Base-by-base conservation (phyloP, 2,888 invertebrate species). In the Caenorhabditis panamensis region DNA sequence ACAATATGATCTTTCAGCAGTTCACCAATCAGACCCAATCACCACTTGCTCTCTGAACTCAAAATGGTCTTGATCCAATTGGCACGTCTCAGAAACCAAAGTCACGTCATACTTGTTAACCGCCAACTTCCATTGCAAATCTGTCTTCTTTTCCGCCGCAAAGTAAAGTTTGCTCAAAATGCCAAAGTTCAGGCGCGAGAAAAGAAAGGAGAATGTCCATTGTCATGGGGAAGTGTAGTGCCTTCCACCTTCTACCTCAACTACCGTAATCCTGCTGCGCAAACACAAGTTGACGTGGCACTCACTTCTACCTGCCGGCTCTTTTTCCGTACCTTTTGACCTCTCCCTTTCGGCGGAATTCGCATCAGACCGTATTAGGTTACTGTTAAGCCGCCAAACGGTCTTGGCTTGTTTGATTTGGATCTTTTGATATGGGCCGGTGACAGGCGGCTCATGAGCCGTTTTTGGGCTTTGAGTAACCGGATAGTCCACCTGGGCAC, bases 321-420 rank as follows among this genome's bases (percentile, higher is more conserved):
- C 56, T 22, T n/a, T n/a, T n/a, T n/a, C 44, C 49, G 37, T 59
- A 59, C 22, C 47, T 49, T 49, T 22, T 16, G 16, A 49, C 56
- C 47, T 47, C 8, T 6, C 41, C 16, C 11, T 41, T 41, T 41
- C 41, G 41, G 41, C 41, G 41, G 49, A 49, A 49, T 49, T 49
- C 49, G 20, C n/a, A n/a, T n/a, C n/a, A n/a, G 26, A 58, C 62
- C 44, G 63, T 69, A 69, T 69, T 61, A 53, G 72, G 63, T 72
- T 72, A 72, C 72, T 72, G 72, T 72, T 72, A 72, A 72, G 72
- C 72, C 63, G 62, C 16, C 22, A 41, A 69, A 41, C 18, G 11
- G 26, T n/a, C n/a, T 18, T 41, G 13, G 16, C 16, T 26, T 54
- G 54, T 54, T 54, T 54, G 54, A 24, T 54, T 26, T 28, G 16